A percentile compares a stretch with the other conserved stretches of the same genome.
phyloP scores from a whole-genome alignment of 64 coral and sea anemone genomes.

The Actinia tenebrosa region DNA sequence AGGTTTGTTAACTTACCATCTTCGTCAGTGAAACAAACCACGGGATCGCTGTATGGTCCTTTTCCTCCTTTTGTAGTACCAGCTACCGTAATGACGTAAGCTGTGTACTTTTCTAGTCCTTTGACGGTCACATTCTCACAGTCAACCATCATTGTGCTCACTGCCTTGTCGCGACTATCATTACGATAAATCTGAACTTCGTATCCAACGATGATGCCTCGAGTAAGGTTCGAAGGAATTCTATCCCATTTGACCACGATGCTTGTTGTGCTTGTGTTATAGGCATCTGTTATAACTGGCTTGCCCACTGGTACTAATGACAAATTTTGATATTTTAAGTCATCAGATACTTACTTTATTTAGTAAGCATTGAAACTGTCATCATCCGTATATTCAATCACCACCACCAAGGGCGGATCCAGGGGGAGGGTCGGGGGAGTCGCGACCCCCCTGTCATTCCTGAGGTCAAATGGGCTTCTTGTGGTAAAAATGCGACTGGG shows the following conservation, averaged over 20 bases:
- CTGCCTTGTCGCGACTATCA: background rate
- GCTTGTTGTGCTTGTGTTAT: constrained; percentile 33
- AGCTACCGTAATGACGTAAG: constrained; percentile 27
- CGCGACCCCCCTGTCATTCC: no score
- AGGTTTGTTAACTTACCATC: constrained; percentile 14
- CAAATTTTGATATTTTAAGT: background rate
- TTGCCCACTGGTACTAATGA: background rate
- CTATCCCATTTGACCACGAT: constrained; percentile 20
- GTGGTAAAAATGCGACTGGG: no score
- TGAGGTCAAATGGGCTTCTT: no score
- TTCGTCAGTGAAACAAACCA: constrained; percentile 28
- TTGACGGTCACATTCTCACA: constrained; percentile 6
- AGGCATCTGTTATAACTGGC: background rate
- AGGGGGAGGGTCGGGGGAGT: no score
- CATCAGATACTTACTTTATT: background rate
- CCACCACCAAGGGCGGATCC: no score
- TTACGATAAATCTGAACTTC: background rate
- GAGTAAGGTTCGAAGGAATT: background rate
- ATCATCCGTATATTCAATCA: no score
- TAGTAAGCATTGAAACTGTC: no score
- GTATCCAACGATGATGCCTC: background rate
- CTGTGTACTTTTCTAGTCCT: constrained; percentile 7
- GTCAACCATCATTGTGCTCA: background rate
- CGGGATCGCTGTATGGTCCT: background rate
- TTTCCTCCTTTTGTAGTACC: background rate